Base-by-base conservation (phyloP, 64 coral and sea anemone genomes). In the Astreopora myriophthalma region DNA sequence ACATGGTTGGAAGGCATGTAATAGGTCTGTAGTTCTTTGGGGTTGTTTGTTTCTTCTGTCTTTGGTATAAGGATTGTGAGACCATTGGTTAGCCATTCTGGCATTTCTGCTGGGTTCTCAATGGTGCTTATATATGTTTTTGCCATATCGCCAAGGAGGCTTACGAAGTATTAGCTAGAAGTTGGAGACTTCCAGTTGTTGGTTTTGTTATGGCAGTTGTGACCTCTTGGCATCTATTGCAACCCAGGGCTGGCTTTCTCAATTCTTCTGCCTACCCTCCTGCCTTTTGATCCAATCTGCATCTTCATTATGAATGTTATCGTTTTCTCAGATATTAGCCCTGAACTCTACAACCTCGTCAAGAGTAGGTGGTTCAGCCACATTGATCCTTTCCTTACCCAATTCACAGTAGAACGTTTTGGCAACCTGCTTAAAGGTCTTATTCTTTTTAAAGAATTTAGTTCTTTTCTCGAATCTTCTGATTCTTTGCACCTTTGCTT, bases 181-280 rank as follows among this genome's bases (percentile, higher is more conserved):
- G 38, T 42, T 77, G 74, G 74, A 12, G 74, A 39, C 31, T 77
- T 77, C 74, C 74, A 77, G 74, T 44, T 77, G 37, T 20, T 77
- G 6, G 74, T 39, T 44, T 77, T 34, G 12, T 77, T 61, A 61
- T 61, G 57, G 57, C 57, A 61, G 6, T 61, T 61, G 57, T 61
- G 57, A 61, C 57, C 57, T 61, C 57, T 61, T 61, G 57, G 57
- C 57, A 16, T 61, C 14, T 61, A 61, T 61, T 61, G 57, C 57
- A 61, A 16, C 57, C 57, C 57, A 61, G 4, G 57, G 14, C 10
- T 61, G 57, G 57, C 57, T 61, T 61, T 61, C 57, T 61, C 6
- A 61, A 61, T 61, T 61, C 57, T 61, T 61, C 19, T 61, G 57
- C 57, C 6, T 61, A 61, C 19, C 57, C 57, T 61, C 57, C 57